Evolutionary conservation across 1,140 invertebrate species (phyloP).

Genomic region (Pseudomyrmex gracilis): DNA sequence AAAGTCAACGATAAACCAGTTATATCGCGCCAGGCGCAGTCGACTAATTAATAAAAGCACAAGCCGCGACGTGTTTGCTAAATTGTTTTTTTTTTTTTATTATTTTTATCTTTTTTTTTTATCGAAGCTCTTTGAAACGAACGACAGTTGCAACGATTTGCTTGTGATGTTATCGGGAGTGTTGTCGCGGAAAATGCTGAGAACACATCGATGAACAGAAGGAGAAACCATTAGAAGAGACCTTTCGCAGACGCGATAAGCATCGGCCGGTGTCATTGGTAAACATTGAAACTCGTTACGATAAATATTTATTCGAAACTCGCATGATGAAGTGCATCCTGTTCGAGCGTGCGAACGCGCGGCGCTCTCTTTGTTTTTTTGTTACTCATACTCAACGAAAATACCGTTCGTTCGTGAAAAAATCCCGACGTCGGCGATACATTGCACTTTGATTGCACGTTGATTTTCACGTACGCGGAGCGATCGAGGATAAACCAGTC

Average conservation of each 20-base stretch:
- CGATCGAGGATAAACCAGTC: conserved; percentile 7
- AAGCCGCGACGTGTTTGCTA: neutral
- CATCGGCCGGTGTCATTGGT: conserved; percentile 42
- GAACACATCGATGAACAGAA: neutral
- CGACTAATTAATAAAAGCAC: conserved; percentile 52
- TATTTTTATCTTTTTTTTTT: conserved; percentile 19
- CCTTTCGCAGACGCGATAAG: conserved; percentile 17
- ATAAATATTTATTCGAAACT: conserved; percentile 48
- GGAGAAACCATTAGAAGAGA: conserved; percentile 22
- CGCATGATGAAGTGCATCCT: conserved; percentile 46
- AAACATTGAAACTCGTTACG: conserved; percentile 51
- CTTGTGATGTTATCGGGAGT: conserved; percentile 37
- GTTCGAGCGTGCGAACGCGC: conserved; percentile 2
- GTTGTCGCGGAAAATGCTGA: neutral
- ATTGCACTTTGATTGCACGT: neutral
- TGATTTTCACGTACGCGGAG: conserved; percentile 6
- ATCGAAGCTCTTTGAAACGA: conserved; percentile 5
- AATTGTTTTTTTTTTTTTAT: conserved; percentile 25
- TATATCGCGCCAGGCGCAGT: neutral
- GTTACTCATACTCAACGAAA: neutral
- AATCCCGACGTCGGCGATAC: conserved; percentile 1
- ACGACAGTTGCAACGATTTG: conserved; percentile 5
- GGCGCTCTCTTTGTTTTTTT: no score
- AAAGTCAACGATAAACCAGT: conserved; percentile 36
- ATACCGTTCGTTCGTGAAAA: conserved; percentile 5